These are phyloP conservation scores for Coturnix japonica DNA, from an alignment of 2,113 vertebrate species.

Conservation along the genomic window DNA sequence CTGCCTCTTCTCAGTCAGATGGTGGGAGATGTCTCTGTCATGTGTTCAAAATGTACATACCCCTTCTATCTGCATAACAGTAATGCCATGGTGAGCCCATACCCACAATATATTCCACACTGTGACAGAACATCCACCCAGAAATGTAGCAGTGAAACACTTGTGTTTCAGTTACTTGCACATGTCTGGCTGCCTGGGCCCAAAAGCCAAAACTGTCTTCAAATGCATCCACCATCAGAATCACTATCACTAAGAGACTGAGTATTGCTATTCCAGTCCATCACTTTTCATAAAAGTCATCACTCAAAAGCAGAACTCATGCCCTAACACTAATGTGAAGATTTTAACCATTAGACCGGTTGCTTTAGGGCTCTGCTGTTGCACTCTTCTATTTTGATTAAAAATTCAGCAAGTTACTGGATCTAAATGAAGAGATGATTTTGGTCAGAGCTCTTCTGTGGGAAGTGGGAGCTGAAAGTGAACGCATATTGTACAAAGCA, in stretches of 20 bases:
- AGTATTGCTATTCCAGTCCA: not conserved
- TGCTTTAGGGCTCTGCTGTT: not conserved
- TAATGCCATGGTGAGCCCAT: not conserved
- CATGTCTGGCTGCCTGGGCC: not conserved
- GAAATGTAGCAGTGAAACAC: not conserved
- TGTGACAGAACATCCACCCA: not conserved
- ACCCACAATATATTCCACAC: not conserved
- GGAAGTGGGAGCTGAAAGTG: not conserved
- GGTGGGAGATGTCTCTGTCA: not conserved
- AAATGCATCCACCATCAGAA: not conserved
- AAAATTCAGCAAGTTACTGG: not conserved
- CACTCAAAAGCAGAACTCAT: not conserved
- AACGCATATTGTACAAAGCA: not conserved
- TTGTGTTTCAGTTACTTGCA: not conserved
- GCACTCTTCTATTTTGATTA: not conserved
- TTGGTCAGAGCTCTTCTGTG: not conserved
- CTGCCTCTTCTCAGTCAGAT: not conserved
- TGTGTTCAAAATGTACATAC: not conserved
- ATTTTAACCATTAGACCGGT: not conserved
- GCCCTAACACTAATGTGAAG: not conserved
- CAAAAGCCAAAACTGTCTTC: not conserved
- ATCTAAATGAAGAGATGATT: not conserved
- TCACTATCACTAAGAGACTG: not conserved
- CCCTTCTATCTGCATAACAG: not conserved
- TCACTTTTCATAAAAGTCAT: not conserved